Evolutionary conservation across 2,113 vertebrate genomes (phyloP).

Genomic region (Panurus biarmicus): DNA sequence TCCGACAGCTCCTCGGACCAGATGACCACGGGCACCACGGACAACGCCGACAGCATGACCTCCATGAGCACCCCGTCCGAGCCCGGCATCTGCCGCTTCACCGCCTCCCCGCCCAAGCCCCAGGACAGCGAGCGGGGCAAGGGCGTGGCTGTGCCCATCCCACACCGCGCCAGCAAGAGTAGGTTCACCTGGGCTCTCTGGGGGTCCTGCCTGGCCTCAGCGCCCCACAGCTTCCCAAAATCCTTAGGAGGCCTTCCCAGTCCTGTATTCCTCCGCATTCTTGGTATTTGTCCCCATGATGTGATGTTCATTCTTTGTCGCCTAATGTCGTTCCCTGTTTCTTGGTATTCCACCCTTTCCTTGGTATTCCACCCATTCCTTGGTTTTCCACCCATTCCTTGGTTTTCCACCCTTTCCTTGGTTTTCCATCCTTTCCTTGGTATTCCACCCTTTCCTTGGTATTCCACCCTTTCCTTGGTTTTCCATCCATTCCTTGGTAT

Average conservation of each 20-base stretch:
- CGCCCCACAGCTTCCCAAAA: not conserved
- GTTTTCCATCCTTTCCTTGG: too few relatives aligned
- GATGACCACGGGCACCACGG: conserved; percentile 95
- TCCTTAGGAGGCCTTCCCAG: not conserved
- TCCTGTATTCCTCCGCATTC: not conserved
- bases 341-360: too few relatives aligned
- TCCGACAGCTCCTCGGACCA: conserved; percentile 94
- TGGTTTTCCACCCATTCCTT: not conserved
- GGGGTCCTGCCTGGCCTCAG: not conserved
- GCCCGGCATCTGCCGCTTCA: conserved; percentile 83
- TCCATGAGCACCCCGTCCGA: conserved; percentile 88
- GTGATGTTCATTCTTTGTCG: rapidly evolving
- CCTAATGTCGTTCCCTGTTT: not conserved
- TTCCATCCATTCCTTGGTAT: not conserved
- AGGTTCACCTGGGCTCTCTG: not conserved
- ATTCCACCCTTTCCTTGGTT: too few relatives aligned
- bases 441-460: too few relatives aligned
- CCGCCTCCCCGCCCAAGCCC: conserved; percentile 79
- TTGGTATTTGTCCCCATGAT: not conserved
- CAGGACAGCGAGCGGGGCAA: conserved; percentile 89
- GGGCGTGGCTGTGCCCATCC: conserved; percentile 94
- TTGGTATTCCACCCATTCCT: not conserved
- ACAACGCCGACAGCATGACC: conserved; percentile 94
- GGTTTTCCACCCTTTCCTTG: not conserved
- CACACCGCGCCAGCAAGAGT: conserved; percentile 95